Evolutionary conservation across 2,888 invertebrate species (phyloP).

Genomic region (Tenodera sinensis): DNA sequence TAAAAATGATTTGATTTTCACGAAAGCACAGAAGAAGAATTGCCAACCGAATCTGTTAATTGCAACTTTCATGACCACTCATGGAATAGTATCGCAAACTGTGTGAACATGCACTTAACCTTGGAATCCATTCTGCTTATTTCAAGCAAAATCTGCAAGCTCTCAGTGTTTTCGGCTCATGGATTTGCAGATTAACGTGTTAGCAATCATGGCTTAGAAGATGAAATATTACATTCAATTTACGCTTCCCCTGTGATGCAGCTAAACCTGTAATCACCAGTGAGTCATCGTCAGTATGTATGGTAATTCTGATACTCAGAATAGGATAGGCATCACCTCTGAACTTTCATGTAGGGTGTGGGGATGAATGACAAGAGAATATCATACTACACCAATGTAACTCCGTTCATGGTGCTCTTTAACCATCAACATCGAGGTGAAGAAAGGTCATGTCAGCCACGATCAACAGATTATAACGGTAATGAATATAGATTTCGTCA

Average conservation of each 20-base stretch:
- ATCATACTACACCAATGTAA: background rate
- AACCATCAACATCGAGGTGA: background rate
- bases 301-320: background rate
- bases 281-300: background rate
- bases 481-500: background rate
- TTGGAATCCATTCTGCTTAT: background rate
- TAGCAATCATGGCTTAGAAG: slow-evolving; percentile 19
- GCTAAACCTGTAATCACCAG: slow-evolving; percentile 16
- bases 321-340: background rate
- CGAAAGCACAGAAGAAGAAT: no score
- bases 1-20: no score
- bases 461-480: background rate
- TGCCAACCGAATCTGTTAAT: no score
- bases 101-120: background rate
- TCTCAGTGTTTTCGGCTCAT: background rate
- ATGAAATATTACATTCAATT: slow-evolving; percentile 14
- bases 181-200: background rate
- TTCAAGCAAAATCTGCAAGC: background rate
- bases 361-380: background rate
- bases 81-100: background rate
- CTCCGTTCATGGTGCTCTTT: background rate
- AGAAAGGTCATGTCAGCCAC: background rate
- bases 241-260: slow-evolving; percentile 1
- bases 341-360: background rate
- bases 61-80: no score